Evolutionary conservation across 2,113 vertebrate genomes (phyloP).

Genomic region (Plestiodon gilberti): DNA sequence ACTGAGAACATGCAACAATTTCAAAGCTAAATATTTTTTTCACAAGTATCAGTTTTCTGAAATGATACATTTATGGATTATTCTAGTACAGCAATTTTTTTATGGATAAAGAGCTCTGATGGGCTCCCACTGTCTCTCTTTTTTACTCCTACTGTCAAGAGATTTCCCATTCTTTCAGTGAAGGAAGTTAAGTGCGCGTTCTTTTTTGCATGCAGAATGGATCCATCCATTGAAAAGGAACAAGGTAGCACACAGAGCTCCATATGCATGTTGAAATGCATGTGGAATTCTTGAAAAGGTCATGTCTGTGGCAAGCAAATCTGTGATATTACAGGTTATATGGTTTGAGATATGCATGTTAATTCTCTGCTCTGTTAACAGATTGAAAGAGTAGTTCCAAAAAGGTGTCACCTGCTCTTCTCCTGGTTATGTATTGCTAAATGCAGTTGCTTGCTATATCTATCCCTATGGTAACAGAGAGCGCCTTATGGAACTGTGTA

Average conservation of each 20-base stretch:
- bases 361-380: slow-evolving; percentile 15
- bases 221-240: not conserved
- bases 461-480: slow-evolving; percentile 24
- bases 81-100: not conserved
- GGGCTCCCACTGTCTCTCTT: not conserved
- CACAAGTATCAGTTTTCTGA: not conserved
- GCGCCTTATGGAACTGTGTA: slow-evolving; percentile 4
- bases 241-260: not conserved
- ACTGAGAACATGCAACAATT: not conserved
- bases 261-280: not conserved
- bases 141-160: not conserved
- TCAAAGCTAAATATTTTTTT: not conserved
- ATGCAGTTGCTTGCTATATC: slow-evolving; percentile 20
- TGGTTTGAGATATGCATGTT: not conserved
- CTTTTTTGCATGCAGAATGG: not conserved
- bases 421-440: slow-evolving; percentile 10
- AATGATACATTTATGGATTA: not conserved
- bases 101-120: not conserved
- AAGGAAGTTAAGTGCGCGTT: not conserved
- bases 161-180: not conserved
- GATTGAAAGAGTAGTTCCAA: not conserved
- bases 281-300: not conserved
- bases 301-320: not conserved
- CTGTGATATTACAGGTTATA: not conserved
- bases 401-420: not conserved